Evolutionary conservation across 2,797 vertebrate species (phyloP).

Genomic region (Arrhamphus sclerolepis): DNA sequence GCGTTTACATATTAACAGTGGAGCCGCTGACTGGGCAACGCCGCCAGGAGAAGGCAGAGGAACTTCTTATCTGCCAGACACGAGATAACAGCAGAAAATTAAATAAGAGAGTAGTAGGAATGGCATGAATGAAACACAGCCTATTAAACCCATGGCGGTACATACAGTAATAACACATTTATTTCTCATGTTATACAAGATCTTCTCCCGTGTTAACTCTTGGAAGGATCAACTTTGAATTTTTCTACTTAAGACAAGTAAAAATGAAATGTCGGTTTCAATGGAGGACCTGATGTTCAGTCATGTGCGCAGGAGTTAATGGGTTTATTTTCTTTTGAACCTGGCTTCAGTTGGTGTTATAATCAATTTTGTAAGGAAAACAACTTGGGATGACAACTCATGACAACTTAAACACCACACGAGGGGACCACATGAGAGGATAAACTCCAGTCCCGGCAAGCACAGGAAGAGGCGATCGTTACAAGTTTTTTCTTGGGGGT

Average conservation of each 20-base stretch:
- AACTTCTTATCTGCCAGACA: constrained; percentile 26
- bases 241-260: too few species aligned
- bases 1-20: constrained; percentile 85
- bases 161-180: too few species aligned
- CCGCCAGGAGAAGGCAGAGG: constrained; percentile 41
- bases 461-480: neutral
- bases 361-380: constrained; percentile 23
- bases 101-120: neutral
- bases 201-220: too few species aligned
- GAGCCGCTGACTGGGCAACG: constrained; percentile 67
- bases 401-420: constrained; percentile 26
- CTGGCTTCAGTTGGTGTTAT: constrained; percentile 10
- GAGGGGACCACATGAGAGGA: constrained; percentile 20
- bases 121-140: too few species aligned
- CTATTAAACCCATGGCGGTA: too few species aligned
- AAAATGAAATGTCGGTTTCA: too few species aligned
- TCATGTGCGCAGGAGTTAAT: constrained; percentile 19
- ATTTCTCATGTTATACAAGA: too few species aligned
- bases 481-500: neutral
- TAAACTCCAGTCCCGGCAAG: neutral
- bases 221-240: too few species aligned
- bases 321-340: constrained; percentile 4
- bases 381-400: constrained; percentile 24
- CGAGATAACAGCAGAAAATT: constrained; percentile 11
- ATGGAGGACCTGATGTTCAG: neutral